Base-by-base conservation (phyloP, 2,888 invertebrate genomes). In the Pseudococcus longispinus region DNA sequence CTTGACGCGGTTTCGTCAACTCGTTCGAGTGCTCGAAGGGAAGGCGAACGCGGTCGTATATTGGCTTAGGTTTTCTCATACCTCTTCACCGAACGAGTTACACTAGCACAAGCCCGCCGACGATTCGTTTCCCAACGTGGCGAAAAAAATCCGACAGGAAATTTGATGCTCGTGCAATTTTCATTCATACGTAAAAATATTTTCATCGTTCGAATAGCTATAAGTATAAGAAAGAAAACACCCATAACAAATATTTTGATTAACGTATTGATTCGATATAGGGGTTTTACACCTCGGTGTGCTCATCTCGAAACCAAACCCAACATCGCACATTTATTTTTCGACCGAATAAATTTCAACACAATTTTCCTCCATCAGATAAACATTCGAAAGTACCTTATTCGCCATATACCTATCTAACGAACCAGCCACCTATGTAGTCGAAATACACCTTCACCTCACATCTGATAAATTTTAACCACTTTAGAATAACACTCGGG, bases 241-340 rank as follows among this genome's bases (percentile, higher is more conserved):
- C 23, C 60, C 60, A 23, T 60, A 70, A 70, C 29, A 70, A 26
- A 70, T 70, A 70, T 70, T 70, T 70, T 70, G 70, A 70, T 70
- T 70, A 32, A 70, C 70, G 70, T 70, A 70, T 70, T 70, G 70
- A 70, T 70, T 70, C 70, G 29, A 70, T 70, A 70, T 70, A n/a
- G n/a, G 70, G 70, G 9, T 26, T 70, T 70, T 29, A 18, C 70
- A 70, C 15, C 29, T 29, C 26, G n/a, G n/a, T 26, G 65, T 65
- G 65, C 55, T 55, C n/a, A 37, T 37, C 37, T 55, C 55, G 18
- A 6, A 55, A n/a, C n/a, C 55, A 13, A 46, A 46, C 2, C 44
- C 44, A 46, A n/a, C 23, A 60, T 60, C 23, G 29, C 6, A 5
- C 9, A 13, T 70, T 70, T 70, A 70, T 70, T 70, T 60, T 70